Base-by-base conservation (phyloP, 2,113 vertebrate genomes). In the Rhabdornis inornatus region DNA sequence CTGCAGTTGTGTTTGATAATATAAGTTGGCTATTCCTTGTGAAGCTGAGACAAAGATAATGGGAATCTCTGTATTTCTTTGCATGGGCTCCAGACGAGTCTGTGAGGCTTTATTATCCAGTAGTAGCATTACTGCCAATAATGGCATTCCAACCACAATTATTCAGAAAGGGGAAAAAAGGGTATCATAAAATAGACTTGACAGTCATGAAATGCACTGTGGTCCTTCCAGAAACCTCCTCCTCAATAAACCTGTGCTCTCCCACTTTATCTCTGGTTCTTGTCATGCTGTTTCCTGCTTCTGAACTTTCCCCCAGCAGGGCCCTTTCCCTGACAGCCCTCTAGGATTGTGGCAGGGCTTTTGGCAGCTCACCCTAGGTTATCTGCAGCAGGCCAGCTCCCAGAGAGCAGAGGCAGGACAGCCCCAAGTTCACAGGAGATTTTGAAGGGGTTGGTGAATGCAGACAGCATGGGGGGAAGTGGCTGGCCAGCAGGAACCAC, bases 51-150 rank as follows among this genome's bases (percentile, higher is more conserved):
- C 5, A 61, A 86, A 70, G 24, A 75, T 33, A 61, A 86, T 37
- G 44, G 27, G 69, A 86, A 85, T 83, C 28, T 96, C 92, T 90
- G 21, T 45, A 19, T 83, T 91, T 92, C 68, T 87, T 92, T 74
- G 91, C 75, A 55, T 13, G 30, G 22, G 35, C 31, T 89, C 83
- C 87, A 77, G 60, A 82, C 72, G 85, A 89, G 39, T 25, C 74
- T 30, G 63, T 74, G 55, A 89, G 85, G 40, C 49, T 80, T 72
- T 92, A 35, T 80, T 82, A 79, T 59, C 50, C 60, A 69, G 44
- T 10, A 79, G 56, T 10, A 89, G 53, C 45, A 8, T 64, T 64
- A 37, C 22, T 82, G 66, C 40, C 71, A 52, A 1, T 33, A 45
- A 69, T 10, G 15, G 31, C 40, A 50, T 88, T 69, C 72, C 57